These are phyloP conservation scores for Cremastinae sp. DNA, from an alignment of 2,888 invertebrate genomes.

Conservation along the genomic window DNA sequence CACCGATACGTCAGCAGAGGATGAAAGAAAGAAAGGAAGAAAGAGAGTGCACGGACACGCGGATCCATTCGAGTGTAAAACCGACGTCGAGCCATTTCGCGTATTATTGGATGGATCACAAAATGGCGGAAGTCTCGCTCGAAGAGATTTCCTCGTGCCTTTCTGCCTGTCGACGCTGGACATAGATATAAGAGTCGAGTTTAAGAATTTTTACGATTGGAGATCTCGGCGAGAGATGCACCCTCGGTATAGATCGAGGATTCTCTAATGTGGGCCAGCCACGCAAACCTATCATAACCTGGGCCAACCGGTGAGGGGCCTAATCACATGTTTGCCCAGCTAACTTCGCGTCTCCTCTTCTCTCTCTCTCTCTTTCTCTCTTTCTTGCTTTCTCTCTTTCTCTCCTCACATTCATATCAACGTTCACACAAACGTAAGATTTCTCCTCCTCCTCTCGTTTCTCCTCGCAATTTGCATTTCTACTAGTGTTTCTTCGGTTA, in stretches of 20 bases:
- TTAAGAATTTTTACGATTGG: conserved; percentile 76
- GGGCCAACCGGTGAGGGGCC: conserved; percentile 70
- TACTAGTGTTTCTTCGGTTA: conserved; percentile 65
- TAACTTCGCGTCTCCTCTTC: conserved; percentile 66
- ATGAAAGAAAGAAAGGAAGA: too few species aligned
- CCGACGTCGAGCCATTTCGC: neutral
- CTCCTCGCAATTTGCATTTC: conserved; percentile 73
- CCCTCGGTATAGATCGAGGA: conserved; percentile 54
- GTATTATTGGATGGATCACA: neutral
- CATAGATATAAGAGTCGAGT: conserved; percentile 10
- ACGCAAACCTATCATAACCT: conserved; percentile 79
- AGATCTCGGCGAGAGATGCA: conserved; percentile 70
- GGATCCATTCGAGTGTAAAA: conserved; percentile 3
- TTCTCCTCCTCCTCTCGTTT: conserved; percentile 12
- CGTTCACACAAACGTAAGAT: conserved; percentile 7
- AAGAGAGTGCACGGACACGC: conserved; percentile 7
- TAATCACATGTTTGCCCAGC: conserved; percentile 78
- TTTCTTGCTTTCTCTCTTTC: conserved; percentile 16
- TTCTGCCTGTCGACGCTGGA: conserved; percentile 1
- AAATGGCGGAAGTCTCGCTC: conserved; percentile 13
- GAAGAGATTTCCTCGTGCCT: conserved; percentile 7
- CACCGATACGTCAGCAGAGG: too few species aligned
- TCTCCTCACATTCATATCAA: neutral
- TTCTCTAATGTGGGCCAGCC: conserved; percentile 78
- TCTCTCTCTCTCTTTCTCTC: conserved; percentile 36